Conservation (phyloP, 2,797 vertebrate species). For the Chlorospingus flavigularis region DNA sequence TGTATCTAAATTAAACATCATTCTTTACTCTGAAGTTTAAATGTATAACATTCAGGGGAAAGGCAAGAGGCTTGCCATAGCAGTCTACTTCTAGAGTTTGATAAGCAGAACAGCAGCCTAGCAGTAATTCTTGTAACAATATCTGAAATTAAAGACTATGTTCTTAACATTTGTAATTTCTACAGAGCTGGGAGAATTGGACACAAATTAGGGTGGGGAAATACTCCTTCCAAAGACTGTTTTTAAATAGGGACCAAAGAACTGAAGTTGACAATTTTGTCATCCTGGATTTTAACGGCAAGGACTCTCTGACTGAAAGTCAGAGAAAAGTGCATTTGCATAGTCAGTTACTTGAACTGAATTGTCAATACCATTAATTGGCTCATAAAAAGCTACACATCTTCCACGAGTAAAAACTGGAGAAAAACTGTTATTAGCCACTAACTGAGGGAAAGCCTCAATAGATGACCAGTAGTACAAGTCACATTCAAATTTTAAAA, state of each 20-base stretch:
- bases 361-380: background rate
- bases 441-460: background rate
- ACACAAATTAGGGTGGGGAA: background rate
- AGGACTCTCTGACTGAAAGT: background rate
- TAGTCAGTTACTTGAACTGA: background rate
- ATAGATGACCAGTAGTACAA: background rate
- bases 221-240: background rate
- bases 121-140: background rate
- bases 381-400: background rate
- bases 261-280: background rate
- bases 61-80: background rate
- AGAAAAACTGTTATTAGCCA: background rate
- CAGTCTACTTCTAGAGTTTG: background rate
- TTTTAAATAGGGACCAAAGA: background rate
- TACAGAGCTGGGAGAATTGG: background rate
- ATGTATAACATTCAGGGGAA: background rate
- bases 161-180: background rate
- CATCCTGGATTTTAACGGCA: background rate
- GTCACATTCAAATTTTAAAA: background rate
- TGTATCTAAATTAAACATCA: background rate
- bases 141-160: background rate
- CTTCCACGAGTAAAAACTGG: background rate
- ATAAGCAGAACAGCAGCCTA: background rate
- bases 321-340: background rate
- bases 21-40: background rate